Base-by-base conservation (phyloP, 2,113 vertebrate genomes). In the Picathartes gymnocephalus region DNA sequence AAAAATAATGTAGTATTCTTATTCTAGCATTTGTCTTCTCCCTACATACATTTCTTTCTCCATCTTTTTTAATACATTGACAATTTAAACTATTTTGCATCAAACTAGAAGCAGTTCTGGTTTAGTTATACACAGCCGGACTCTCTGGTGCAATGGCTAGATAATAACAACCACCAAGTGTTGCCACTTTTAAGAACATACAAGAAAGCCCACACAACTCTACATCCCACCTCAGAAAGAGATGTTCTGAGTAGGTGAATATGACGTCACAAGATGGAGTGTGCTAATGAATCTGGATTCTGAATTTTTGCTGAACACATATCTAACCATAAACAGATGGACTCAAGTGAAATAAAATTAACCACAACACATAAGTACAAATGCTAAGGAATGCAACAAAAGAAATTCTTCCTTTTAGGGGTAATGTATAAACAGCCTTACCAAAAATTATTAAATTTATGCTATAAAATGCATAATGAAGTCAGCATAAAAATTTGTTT, bases 141-240 rank as follows among this genome's bases (percentile, higher is more conserved):
- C 6, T 27, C 13, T 6, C 14, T 72, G 27, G 21, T 86, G 10
- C 7, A 68, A 74, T 12, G 42, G 47, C 11, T 40, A 23, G 28
- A 20, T 23, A 56, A 12, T 8, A 45, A n/a, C 5, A 48, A 47
- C 5, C 42, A 74, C 9, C 9, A 68, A 39, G 44, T 4, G 28
- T 9, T 56, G 9, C 64, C 48, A 30, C 14, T 31, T 40, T 2
- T 20, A 61, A 37, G 28, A 20, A 48, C 1, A 4, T 11, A 47
- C 11, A 27, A 33, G 45, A 60, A 23, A 64, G 23, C 5, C 30
- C 35, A 64, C 15, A 27, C 30, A 69, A 16, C 19, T 24, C 54
- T 6, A 11, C 0, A 2, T 23, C 27, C 30, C 35, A 2, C 23
- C 45, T 61, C 54, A 33, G 33, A 40, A 60, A 4, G 5, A 25